Conservation (phyloP, 2,888 invertebrate species). For the Lutraria lutraria region DNA sequence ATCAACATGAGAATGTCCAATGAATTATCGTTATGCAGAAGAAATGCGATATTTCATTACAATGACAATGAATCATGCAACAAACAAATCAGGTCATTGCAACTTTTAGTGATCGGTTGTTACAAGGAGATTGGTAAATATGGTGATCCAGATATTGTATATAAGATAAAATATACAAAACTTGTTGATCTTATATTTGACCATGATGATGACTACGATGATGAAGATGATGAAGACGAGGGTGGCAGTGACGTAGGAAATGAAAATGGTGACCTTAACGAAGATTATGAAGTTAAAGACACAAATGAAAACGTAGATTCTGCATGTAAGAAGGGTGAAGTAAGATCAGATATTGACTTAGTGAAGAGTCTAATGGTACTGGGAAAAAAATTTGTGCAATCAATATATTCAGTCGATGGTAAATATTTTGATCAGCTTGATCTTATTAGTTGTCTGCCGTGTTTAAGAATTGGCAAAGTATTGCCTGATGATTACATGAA, state of each 20-base stretch:
- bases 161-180: not conserved
- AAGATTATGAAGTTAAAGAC: too few relatives aligned
- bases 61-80: not conserved
- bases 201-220: not conserved
- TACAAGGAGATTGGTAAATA: not conserved
- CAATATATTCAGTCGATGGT: not conserved
- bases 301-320: too few relatives aligned
- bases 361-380: not conserved
- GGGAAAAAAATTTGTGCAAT: not conserved
- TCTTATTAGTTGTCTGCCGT: not conserved
- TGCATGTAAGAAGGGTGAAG: too few relatives aligned
- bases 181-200: slow-evolving; percentile 3
- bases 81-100: too few relatives aligned
- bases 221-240: too few relatives aligned
- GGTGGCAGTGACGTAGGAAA: too few relatives aligned
- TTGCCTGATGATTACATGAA: not conserved
- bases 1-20: not conserved
- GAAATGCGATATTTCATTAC: not conserved
- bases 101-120: not conserved
- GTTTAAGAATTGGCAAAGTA: not conserved
- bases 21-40: not conserved
- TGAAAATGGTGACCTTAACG: too few relatives aligned
- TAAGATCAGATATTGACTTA: not conserved
- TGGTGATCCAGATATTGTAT: not conserved
- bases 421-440: not conserved